phyloP scores from a whole-genome alignment of 2,113 vertebrate genomes.

The Heterotis niloticus region DNA sequence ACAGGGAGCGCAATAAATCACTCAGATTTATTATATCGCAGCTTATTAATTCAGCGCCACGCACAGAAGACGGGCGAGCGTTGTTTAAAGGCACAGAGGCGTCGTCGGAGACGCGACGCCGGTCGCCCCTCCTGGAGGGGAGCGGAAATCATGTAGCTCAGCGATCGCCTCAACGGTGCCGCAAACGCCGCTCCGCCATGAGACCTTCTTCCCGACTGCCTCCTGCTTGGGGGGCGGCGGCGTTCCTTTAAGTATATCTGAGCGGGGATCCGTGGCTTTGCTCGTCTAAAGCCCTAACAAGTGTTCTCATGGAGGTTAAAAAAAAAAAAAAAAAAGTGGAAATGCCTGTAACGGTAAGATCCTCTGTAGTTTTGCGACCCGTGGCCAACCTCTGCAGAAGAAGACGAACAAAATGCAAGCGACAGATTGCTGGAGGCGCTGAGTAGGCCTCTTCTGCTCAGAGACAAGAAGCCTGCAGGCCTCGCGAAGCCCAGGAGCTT shows the following conservation, averaged over 20 bases:
- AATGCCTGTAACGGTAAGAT: slow-evolving; percentile 44
- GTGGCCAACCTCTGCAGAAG: slow-evolving; percentile 55
- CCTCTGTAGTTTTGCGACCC: slow-evolving; percentile 52
- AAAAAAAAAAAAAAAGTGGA: slow-evolving; percentile 29
- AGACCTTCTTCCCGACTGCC: neutral
- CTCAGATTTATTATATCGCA: slow-evolving; percentile 56
- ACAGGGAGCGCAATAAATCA: slow-evolving; percentile 61
- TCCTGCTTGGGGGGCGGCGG: neutral
- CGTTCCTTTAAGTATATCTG: neutral
- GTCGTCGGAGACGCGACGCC: neutral
- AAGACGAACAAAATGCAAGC: slow-evolving; percentile 40
- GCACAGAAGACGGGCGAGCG: slow-evolving; percentile 54
- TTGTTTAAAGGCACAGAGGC: slow-evolving; percentile 53
- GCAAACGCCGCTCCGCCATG: neutral
- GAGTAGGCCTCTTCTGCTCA: slow-evolving; percentile 51
- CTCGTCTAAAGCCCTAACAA: slow-evolving; percentile 24
- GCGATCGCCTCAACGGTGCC: neutral
- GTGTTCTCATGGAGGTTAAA: slow-evolving; percentile 22
- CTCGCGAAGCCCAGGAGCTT: slow-evolving; percentile 56
- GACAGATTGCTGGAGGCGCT: slow-evolving; percentile 52
- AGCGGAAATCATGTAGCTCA: slow-evolving; percentile 30
- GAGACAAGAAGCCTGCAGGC: slow-evolving; percentile 65
- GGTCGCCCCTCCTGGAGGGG: slow-evolving; percentile 30
- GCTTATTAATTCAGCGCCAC: slow-evolving; percentile 65
- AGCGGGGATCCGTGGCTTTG: neutral